Conservation (phyloP, 2,797 vertebrate genomes). For the Delichon dasypus region DNA sequence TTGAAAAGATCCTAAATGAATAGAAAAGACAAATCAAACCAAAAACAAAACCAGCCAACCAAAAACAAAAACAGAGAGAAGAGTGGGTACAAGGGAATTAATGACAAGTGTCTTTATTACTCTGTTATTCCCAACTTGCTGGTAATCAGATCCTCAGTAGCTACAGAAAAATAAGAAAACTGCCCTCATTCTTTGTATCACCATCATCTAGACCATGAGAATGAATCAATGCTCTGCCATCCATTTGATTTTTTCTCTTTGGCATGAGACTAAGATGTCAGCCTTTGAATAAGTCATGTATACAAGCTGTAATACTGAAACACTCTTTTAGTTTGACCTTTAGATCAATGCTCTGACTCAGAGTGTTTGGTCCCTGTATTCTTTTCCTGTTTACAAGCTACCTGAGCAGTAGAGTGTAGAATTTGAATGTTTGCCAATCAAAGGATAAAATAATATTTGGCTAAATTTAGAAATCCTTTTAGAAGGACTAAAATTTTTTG, state of each 20-base stretch:
- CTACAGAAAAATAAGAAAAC: background rate
- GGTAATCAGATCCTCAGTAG: background rate
- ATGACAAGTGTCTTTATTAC: background rate
- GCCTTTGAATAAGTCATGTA: constrained; percentile 32
- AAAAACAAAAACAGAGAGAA: rapidly evolving
- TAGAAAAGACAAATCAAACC: background rate
- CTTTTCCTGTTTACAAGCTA: constrained; percentile 49
- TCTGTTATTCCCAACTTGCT: background rate
- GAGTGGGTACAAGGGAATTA: background rate
- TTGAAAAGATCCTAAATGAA: background rate
- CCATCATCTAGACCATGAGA: background rate
- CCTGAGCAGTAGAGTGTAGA: background rate
- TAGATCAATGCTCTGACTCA: constrained; percentile 7
- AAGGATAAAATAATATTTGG: constrained; percentile 41
- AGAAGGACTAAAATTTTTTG: constrained; percentile 38
- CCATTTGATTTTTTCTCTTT: constrained; percentile 33
- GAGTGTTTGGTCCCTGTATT: constrained; percentile 30
- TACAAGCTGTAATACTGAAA: constrained; percentile 40
- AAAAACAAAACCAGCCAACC: background rate
- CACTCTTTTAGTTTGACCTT: constrained; percentile 55
- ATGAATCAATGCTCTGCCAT: background rate
- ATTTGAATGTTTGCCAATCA: constrained; percentile 64
- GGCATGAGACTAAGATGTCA: background rate
- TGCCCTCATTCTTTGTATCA: background rate
- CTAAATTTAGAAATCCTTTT: constrained; percentile 50